phyloP scores from a whole-genome alignment of 2,113 vertebrate species.

The Laticauda colubrina region DNA sequence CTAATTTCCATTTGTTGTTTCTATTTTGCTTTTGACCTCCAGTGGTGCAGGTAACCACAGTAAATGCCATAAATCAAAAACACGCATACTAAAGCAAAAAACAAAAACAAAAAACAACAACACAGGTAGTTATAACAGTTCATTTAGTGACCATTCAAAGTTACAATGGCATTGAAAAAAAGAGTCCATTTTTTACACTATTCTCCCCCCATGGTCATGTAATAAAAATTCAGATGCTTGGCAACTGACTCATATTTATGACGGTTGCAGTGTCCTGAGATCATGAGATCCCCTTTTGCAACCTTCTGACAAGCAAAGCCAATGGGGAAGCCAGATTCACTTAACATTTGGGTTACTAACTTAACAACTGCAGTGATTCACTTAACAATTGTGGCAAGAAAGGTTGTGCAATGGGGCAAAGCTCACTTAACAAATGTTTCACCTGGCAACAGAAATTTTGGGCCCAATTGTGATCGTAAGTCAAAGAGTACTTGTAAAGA shows the following conservation, averaged over 20 bases:
- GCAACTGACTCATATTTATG: neutral
- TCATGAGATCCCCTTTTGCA: neutral
- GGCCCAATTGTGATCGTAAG: neutral
- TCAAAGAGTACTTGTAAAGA: neutral
- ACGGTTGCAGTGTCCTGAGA: neutral
- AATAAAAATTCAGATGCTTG: neutral
- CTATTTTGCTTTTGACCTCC: neutral
- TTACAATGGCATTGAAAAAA: neutral
- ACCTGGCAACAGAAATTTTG: neutral
- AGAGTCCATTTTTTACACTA: neutral
- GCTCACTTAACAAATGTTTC: neutral
- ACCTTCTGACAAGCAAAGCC: neutral
- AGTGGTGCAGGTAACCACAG: neutral
- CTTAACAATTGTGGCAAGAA: neutral
- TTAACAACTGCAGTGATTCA: neutral
- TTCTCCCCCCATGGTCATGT: neutral
- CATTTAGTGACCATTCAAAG: neutral
- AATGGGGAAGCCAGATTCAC: neutral
- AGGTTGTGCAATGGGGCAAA: neutral
- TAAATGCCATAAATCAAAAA: neutral
- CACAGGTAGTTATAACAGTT: neutral
- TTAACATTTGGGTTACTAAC: neutral
- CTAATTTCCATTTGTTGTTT: neutral
- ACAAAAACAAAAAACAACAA: too few species aligned
- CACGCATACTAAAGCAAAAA: neutral